Conservation (phyloP, 2,888 invertebrate genomes). For the Acleris holmiana region DNA sequence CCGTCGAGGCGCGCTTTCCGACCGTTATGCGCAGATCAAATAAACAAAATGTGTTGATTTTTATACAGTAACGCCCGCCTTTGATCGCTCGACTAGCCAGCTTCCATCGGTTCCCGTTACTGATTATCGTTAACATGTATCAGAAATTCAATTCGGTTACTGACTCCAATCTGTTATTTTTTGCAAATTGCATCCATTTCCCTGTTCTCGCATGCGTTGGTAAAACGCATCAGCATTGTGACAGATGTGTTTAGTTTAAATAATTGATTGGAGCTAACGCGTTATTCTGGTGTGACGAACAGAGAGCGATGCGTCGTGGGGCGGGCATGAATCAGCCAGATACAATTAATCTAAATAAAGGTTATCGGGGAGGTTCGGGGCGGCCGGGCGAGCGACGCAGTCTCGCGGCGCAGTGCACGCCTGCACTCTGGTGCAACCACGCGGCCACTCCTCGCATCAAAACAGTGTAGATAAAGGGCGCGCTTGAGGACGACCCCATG, state of each 20-base stretch:
- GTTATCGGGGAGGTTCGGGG: constrained; percentile 77
- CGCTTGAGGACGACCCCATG: constrained; percentile 54
- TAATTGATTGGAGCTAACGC: constrained; percentile 69
- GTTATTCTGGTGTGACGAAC: constrained; percentile 77
- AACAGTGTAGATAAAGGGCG: constrained; percentile 38
- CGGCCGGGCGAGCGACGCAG: constrained; percentile 72
- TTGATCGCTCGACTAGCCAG: constrained; percentile 54
- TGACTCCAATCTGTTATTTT: constrained; percentile 9
- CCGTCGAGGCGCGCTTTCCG: constrained; percentile 70
- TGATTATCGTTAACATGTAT: constrained; percentile 48
- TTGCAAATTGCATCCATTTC: not conserved
- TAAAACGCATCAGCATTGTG: constrained; percentile 58
- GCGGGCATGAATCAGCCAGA: constrained; percentile 78
- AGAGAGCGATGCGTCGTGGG: constrained; percentile 59
- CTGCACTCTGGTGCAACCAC: constrained; percentile 46
- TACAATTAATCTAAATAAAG: constrained; percentile 84
- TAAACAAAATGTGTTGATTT: constrained; percentile 80
- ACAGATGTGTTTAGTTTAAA: constrained; percentile 46
- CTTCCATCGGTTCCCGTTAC: constrained; percentile 60
- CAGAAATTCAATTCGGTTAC: constrained; percentile 39
- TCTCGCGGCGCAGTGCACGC: constrained; percentile 69
- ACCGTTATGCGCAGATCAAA: constrained; percentile 73
- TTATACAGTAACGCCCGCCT: constrained; percentile 72
- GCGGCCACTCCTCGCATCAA: constrained; percentile 38
- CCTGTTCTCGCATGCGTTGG: constrained; percentile 28